These are phyloP conservation scores for Dione vanillae DNA, from an alignment of 2,888 invertebrate species.

Conservation along the genomic window DNA sequence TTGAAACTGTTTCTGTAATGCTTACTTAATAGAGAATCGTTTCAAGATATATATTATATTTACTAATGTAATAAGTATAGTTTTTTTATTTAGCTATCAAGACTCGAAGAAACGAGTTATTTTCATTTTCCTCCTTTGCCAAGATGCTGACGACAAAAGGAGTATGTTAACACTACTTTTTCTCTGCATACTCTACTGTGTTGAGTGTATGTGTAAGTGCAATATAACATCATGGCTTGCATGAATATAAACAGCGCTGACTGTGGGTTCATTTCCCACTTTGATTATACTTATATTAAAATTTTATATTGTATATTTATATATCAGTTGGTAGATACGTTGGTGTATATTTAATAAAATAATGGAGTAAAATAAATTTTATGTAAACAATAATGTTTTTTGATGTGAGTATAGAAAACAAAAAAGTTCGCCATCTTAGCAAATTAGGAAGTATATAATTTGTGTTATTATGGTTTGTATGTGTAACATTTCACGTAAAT, in stretches of 20 bases:
- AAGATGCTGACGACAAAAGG: background rate
- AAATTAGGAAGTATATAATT: too few relatives aligned
- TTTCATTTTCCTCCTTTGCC: background rate
- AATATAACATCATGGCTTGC: background rate
- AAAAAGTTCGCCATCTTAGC: too few relatives aligned
- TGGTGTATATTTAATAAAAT: too few relatives aligned
- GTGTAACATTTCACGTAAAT: too few relatives aligned
- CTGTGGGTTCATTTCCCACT: background rate
- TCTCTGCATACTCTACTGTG: background rate
- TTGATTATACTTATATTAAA: background rate
- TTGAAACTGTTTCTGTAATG: slow-evolving; percentile 43
- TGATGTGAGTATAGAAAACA: too few relatives aligned
- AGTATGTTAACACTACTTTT: background rate
- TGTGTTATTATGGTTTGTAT: too few relatives aligned
- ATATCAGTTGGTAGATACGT: too few relatives aligned
- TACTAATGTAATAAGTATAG: background rate
- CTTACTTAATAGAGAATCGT: slow-evolving; percentile 39
- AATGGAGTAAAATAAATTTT: too few relatives aligned
- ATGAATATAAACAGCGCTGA: background rate
- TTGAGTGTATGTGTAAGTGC: too few relatives aligned
- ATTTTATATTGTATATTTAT: background rate
- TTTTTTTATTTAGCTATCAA: background rate
- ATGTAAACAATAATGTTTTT: too few relatives aligned
- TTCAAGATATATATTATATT: slow-evolving; percentile 33
- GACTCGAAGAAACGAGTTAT: too few relatives aligned